Evolutionary conservation across 2,113 vertebrate genomes (phyloP).

Genomic region (Ciconia boyciana): DNA sequence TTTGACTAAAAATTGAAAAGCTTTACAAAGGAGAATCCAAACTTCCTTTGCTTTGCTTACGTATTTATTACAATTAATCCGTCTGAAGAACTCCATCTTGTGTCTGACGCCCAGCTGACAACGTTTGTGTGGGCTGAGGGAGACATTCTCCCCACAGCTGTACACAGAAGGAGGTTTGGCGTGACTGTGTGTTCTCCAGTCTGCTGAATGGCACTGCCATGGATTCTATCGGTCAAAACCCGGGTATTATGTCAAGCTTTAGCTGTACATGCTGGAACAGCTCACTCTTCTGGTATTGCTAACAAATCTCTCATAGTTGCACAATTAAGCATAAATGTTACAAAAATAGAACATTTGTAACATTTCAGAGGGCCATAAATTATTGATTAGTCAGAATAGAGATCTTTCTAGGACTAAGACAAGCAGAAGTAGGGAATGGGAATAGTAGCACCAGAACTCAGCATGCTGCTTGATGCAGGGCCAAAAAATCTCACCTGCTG

Average conservation of each 20-base stretch:
- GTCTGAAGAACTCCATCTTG: neutral
- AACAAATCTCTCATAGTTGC: neutral
- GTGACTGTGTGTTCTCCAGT: neutral
- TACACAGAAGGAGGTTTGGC: neutral
- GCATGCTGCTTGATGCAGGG: neutral
- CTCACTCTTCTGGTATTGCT: neutral
- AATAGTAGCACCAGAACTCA: neutral
- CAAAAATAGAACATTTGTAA: neutral
- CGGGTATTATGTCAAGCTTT: neutral
- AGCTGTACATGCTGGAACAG: neutral
- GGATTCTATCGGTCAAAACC: neutral
- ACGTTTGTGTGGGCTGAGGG: neutral
- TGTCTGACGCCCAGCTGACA: neutral
- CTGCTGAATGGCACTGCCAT: neutral
- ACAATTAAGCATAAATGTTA: neutral
- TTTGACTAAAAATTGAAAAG: neutral
- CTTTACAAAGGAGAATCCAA: neutral
- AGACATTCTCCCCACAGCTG: neutral
- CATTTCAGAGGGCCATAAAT: neutral
- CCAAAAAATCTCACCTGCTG: neutral
- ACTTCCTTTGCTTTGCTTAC: neutral
- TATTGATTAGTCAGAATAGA: neutral
- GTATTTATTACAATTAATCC: neutral
- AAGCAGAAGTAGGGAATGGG: neutral
- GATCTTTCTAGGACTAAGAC: neutral